Evolutionary conservation across 1,140 invertebrate species (phyloP).

Genomic region (Drosophila rhopaloa): DNA sequence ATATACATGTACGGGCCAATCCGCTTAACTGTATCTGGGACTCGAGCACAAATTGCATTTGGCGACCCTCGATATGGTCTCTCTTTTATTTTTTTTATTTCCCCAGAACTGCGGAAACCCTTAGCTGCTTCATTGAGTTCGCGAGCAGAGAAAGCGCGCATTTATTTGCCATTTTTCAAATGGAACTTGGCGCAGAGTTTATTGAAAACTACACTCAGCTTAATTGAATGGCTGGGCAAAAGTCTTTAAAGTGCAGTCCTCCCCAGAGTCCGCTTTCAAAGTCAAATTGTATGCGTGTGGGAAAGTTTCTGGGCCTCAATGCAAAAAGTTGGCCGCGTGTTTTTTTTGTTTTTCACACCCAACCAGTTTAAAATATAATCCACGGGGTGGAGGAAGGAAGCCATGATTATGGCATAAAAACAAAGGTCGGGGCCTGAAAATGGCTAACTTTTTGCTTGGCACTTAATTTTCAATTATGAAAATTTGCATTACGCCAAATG

Average conservation of each 20-base stretch:
- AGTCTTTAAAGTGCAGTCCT: conserved; percentile 48
- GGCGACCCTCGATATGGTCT: conserved; percentile 32
- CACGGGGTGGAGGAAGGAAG: background rate
- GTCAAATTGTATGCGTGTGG: conserved; percentile 57
- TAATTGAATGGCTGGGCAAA: conserved; percentile 71
- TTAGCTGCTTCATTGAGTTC: conserved; percentile 54
- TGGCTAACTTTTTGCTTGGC: conserved; percentile 63
- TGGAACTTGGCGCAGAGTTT: conserved; percentile 60
- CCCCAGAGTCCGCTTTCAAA: conserved; percentile 46
- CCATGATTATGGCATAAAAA: conserved; percentile 39
- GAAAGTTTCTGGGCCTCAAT: conserved; percentile 60
- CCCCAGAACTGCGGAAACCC: conserved; percentile 13
- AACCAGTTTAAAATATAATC: conserved; percentile 65
- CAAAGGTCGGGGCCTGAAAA: conserved; percentile 24
- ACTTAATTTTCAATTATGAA: conserved; percentile 82
- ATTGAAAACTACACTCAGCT: conserved; percentile 80
- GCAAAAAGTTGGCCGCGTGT: conserved; percentile 68
- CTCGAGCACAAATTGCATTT: conserved; percentile 76
- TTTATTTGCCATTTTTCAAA: conserved; percentile 80
- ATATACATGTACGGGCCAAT: conserved; percentile 69
- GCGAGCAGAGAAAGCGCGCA: conserved; percentile 34
- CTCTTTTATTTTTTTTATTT: conserved; percentile 9
- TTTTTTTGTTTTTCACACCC: conserved; percentile 78
- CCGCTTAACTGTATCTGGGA: conserved; percentile 72
- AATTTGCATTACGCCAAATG: conserved; percentile 70